Conservation (phyloP, 2,888 invertebrate species). For the Dryadula phaetusa region DNA sequence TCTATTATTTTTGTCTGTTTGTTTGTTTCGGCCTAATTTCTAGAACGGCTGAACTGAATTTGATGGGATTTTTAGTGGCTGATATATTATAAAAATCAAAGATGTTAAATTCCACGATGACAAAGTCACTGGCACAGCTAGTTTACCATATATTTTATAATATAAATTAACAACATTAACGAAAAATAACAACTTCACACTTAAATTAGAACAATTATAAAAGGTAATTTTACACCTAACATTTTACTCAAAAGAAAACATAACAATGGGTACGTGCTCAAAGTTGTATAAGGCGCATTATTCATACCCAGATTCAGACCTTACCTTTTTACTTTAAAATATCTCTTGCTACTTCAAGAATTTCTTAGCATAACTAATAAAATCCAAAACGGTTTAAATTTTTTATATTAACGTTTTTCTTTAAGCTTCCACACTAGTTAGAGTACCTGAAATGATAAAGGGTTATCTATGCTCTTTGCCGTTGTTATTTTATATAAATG, state of each 20-base stretch:
- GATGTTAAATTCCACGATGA: no score
- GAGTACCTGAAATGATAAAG: no score
- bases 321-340: conserved; percentile 7
- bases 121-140: no score
- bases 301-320: background rate
- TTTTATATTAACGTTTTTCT: background rate
- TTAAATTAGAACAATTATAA: background rate
- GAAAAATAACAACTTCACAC: no score
- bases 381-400: background rate
- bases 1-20: no score
- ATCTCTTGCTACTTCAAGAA: conserved; percentile 2
- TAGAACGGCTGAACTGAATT: no score
- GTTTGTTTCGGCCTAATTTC: no score
- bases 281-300: conserved; percentile 20
- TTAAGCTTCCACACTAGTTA: background rate
- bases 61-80: no score
- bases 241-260: conserved; percentile 2
- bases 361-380: background rate
- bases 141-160: no score
- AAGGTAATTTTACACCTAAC: conserved; percentile 3
- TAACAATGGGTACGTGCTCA: conserved; percentile 14
- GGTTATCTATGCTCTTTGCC: no score
- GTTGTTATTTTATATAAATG: no score
- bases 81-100: no score
- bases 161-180: background rate